Evolutionary conservation across 2,113 vertebrate species (phyloP).

Genomic region (Eretmochelys imbricata): DNA sequence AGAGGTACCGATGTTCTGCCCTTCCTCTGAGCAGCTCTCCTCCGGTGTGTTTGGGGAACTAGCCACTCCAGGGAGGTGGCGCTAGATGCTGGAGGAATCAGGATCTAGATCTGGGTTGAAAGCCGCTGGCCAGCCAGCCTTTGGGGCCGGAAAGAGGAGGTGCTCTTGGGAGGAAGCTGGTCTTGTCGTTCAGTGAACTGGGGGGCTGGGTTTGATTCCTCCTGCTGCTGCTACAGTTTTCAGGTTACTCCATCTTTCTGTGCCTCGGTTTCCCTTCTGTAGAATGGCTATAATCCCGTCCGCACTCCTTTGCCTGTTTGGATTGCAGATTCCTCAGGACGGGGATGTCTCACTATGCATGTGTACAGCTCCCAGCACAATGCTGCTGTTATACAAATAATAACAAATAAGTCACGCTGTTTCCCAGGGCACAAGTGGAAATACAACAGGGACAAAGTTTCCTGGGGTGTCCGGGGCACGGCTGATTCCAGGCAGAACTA

Average conservation of each 20-base stretch:
- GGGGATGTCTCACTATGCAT: not conserved
- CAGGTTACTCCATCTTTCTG: not conserved
- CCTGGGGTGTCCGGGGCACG: not conserved
- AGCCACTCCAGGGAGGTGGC: not conserved
- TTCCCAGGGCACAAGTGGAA: not conserved
- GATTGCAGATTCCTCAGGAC: not conserved
- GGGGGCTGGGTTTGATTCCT: not conserved
- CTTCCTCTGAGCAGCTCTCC: not conserved
- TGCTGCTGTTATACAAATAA: not conserved
- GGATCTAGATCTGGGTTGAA: not conserved
- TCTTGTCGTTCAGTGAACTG: rapidly evolving
- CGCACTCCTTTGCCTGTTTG: not conserved
- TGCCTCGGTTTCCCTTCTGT: not conserved
- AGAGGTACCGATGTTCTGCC: too few relatives aligned
- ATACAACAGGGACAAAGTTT: not conserved
- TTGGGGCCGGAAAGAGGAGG: not conserved
- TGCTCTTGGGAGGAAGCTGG: not conserved
- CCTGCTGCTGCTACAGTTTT: not conserved
- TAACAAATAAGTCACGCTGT: too few relatives aligned
- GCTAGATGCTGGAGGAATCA: not conserved
- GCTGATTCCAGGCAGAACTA: not conserved
- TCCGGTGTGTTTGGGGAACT: not conserved
- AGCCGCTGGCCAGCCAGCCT: too few relatives aligned
- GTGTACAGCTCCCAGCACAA: not conserved
- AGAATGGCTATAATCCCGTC: not conserved